Conservation (phyloP, 2,113 vertebrate genomes). For the Marcusenius ussheri region DNA sequence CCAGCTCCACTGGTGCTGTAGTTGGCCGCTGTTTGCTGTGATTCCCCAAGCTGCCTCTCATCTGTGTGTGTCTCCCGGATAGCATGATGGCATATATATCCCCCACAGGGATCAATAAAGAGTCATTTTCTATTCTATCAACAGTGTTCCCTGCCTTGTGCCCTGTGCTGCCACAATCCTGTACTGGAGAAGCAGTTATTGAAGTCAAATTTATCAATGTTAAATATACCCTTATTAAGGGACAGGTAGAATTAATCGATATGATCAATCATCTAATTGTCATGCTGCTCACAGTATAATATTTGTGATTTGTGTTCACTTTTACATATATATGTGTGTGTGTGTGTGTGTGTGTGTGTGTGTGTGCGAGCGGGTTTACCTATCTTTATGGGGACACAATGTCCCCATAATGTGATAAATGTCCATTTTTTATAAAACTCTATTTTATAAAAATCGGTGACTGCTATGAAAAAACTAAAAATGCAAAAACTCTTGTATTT, state of each 20-base stretch:
- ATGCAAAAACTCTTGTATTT: too few relatives aligned
- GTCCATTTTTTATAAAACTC: too few relatives aligned
- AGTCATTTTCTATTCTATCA: neutral
- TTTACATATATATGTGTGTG: too few relatives aligned
- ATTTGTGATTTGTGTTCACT: too few relatives aligned
- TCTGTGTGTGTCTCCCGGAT: neutral
- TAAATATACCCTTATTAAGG: neutral
- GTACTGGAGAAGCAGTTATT: neutral
- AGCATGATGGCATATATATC: neutral
- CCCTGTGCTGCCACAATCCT: neutral
- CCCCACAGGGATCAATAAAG: neutral
- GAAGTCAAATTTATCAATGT: neutral
- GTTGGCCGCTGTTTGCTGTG: neutral
- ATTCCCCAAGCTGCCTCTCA: neutral
- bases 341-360: too few relatives aligned
- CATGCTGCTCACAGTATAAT: neutral
- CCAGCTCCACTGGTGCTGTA: neutral
- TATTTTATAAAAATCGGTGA: too few relatives aligned
- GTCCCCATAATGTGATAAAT: too few relatives aligned
- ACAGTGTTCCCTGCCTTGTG: neutral
- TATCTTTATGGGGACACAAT: too few relatives aligned
- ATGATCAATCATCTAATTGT: neutral
- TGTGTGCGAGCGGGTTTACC: too few relatives aligned
- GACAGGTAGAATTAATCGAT: neutral
- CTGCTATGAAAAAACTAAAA: too few relatives aligned